A percentile compares a stretch with the other conserved stretches of the same genome.
phyloP scores from a whole-genome alignment of 2,888 invertebrate species.

The Acrobeloides nanus region DNA sequence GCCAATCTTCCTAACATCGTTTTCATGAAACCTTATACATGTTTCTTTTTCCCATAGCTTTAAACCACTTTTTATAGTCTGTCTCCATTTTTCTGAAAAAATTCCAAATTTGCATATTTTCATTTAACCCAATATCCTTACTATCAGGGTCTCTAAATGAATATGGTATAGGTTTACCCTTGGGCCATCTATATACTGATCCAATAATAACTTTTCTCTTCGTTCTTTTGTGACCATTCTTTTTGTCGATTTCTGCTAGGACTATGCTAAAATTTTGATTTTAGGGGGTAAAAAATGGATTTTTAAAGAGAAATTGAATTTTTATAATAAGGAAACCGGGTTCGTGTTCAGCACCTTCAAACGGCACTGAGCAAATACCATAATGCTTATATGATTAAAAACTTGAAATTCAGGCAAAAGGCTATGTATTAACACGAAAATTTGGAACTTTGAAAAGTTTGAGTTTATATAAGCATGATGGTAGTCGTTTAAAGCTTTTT shows the following conservation, averaged over 20 bases:
- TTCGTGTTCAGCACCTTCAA: too few species aligned
- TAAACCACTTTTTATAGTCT: constrained; percentile 34
- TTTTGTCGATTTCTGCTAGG: constrained; percentile 29
- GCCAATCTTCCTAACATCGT: constrained; percentile 35
- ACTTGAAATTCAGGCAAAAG: neutral
- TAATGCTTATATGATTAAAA: too few species aligned
- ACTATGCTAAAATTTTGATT: constrained; percentile 36
- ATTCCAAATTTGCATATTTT: neutral
- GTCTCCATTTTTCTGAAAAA: constrained; percentile 40
- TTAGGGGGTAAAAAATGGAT: too few species aligned
- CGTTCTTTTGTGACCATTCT: constrained; percentile 12
- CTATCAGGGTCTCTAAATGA: constrained; percentile 43
- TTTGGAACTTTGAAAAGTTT: neutral
- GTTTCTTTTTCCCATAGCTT: constrained; percentile 48
- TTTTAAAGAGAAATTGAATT: too few species aligned
- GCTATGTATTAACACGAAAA: too few species aligned
- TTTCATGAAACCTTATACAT: constrained; percentile 46
- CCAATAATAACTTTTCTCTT: constrained; percentile 50
- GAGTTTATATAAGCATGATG: neutral
- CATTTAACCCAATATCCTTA: constrained; percentile 13
- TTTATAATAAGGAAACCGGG: too few species aligned
- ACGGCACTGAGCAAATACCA: too few species aligned
- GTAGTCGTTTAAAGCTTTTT: too few species aligned
- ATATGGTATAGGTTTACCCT: constrained; percentile 38
- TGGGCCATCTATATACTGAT: constrained; percentile 45